A percentile compares a stretch with the other conserved stretches of the same genome.
These are phyloP conservation scores for Bungarus multicinctus DNA, from an alignment of 2,113 vertebrate species.

Conservation along the genomic window DNA sequence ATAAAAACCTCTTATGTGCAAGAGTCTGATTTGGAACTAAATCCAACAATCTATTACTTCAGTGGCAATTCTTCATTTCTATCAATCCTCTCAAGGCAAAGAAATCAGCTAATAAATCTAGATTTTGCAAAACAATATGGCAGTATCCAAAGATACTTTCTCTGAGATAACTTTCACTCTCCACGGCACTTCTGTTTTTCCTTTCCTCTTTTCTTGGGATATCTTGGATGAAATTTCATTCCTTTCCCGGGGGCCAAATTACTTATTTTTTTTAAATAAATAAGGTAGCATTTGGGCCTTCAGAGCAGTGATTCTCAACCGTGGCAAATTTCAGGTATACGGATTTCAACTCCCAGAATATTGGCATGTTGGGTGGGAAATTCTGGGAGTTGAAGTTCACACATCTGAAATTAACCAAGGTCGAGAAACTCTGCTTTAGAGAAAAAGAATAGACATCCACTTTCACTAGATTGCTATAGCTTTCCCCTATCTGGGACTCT, in stretches of 20 bases:
- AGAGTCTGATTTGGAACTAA: not conserved
- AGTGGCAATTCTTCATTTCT: not conserved
- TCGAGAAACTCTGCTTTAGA: not conserved
- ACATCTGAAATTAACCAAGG: not conserved
- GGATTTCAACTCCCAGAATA: not conserved
- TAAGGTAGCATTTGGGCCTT: not conserved
- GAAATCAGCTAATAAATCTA: not conserved
- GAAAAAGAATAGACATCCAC: not conserved
- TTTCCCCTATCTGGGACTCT: not conserved
- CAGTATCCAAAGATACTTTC: not conserved
- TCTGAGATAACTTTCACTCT: not conserved
- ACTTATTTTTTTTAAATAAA: too few species aligned
- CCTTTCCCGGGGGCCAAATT: not conserved
- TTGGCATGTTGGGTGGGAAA: not conserved
- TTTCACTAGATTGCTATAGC: not conserved
- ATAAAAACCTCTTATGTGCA: not conserved
- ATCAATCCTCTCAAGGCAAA: not conserved
- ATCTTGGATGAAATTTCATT: not conserved
- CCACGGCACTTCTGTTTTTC: not conserved
- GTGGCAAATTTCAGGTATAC: not conserved
- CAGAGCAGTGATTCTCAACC: not conserved
- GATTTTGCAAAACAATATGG: not conserved
- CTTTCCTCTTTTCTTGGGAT: not conserved
- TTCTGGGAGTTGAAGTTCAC: not conserved
- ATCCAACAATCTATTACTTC: not conserved